phyloP scores from a whole-genome alignment of 2,888 invertebrate genomes.

The Colostygia pectinataria region DNA sequence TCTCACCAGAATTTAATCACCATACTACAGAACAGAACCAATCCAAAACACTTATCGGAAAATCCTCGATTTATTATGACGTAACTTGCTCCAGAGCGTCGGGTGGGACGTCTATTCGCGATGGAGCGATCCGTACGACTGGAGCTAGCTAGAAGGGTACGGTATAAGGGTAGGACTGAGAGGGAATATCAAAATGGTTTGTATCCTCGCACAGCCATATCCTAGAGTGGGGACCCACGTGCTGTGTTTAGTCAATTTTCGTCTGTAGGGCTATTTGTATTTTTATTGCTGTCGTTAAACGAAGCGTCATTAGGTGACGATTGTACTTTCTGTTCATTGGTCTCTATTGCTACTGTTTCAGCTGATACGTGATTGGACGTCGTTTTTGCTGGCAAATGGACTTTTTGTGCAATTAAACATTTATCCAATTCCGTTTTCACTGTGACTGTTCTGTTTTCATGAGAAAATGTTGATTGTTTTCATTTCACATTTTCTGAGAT shows the following conservation, averaged over 20 bases:
- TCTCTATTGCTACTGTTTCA: slow-evolving; percentile 36
- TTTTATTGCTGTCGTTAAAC: slow-evolving; percentile 70
- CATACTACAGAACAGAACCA: slow-evolving; percentile 69
- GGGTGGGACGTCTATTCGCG: slow-evolving; percentile 50
- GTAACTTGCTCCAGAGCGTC: slow-evolving; percentile 49
- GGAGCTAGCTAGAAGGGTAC: slow-evolving; percentile 43
- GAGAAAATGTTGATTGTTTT: slow-evolving; percentile 11
- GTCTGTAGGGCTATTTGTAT: slow-evolving; percentile 60
- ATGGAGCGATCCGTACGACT: slow-evolving; percentile 60
- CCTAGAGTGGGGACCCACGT: slow-evolving; percentile 67
- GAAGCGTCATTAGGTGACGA: slow-evolving; percentile 60
- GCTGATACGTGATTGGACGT: slow-evolving; percentile 26
- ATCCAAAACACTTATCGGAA: slow-evolving; percentile 49
- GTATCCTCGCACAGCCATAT: slow-evolving; percentile 68
- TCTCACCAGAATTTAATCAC: slow-evolving; percentile 71
- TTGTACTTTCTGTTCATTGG: slow-evolving; percentile 58
- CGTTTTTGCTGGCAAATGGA: slow-evolving; percentile 22
- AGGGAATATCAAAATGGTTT: slow-evolving; percentile 71
- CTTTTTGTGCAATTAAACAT: slow-evolving; percentile 32
- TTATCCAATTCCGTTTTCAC: slow-evolving; percentile 35
- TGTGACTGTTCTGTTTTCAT: slow-evolving; percentile 11
- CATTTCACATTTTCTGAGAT: not conserved
- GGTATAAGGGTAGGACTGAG: slow-evolving; percentile 55
- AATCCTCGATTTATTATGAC: slow-evolving; percentile 63
- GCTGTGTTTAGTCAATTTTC: slow-evolving; percentile 71